These are phyloP conservation scores for Rana temporaria DNA, from an alignment of 2,113 vertebrate species.

Conservation along the genomic window DNA sequence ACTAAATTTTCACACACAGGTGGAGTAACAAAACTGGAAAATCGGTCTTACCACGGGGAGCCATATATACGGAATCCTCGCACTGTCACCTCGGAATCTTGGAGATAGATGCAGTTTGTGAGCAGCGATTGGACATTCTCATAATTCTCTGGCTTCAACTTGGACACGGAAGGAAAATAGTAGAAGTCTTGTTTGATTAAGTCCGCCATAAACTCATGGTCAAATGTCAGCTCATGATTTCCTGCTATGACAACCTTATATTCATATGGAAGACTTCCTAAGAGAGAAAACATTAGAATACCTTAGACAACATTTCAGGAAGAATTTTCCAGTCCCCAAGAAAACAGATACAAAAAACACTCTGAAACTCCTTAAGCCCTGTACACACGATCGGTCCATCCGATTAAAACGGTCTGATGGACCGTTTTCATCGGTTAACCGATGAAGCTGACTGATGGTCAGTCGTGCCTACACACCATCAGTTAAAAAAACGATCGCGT, in stretches of 20 bases:
- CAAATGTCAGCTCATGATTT: conserved; percentile 96
- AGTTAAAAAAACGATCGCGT: too few species aligned
- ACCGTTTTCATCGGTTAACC: too few species aligned
- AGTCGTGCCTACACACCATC: too few species aligned
- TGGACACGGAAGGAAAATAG: conserved; percentile 95
- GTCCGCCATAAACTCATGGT: conserved; percentile 98
- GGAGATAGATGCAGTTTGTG: conserved; percentile 98
- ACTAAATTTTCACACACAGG: too few species aligned
- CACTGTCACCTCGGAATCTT: conserved; percentile 94
- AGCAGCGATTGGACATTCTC: conserved; percentile 95
- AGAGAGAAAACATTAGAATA: conserved; percentile 26
- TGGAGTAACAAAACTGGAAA: conserved; percentile 27
- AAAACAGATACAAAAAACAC: too few species aligned
- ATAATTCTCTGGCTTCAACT: conserved; percentile 95
- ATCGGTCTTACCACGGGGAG: conserved; percentile 89
- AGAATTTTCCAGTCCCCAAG: too few species aligned
- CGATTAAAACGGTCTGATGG: too few species aligned
- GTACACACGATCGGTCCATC: too few species aligned
- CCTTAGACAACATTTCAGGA: background rate
- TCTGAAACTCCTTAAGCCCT: too few species aligned
- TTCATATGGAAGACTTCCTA: conserved; percentile 94
- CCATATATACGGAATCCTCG: conserved; percentile 93
- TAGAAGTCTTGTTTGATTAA: conserved; percentile 99
- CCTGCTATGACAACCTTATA: conserved; percentile 96
- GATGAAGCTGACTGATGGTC: too few species aligned